A percentile compares a stretch with the other conserved stretches of the same genome.
phyloP scores from a whole-genome alignment of 2,797 vertebrate species.

The Echiichthys vipera region DNA sequence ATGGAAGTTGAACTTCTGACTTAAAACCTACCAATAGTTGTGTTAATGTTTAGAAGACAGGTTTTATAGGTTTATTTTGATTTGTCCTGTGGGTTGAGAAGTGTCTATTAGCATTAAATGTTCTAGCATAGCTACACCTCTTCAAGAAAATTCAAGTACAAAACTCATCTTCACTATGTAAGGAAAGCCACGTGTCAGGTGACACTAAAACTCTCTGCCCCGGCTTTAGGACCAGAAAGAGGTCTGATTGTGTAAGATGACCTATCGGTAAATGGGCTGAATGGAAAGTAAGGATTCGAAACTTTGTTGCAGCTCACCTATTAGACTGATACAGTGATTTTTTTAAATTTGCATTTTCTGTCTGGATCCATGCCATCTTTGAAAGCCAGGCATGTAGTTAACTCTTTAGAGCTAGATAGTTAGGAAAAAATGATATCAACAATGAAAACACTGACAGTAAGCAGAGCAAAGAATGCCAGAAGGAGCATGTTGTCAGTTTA shows the following conservation, averaged over 20 bases:
- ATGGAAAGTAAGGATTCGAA: constrained; percentile 6
- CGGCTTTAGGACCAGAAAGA: background rate
- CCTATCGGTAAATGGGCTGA: constrained; percentile 6
- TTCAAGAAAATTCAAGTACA: background rate
- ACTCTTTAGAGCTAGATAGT: background rate
- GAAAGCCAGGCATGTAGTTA: background rate
- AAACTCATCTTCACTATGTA: background rate
- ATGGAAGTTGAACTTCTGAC: background rate
- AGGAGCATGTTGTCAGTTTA: constrained; percentile 10
- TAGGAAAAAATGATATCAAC: background rate
- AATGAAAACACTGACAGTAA: background rate
- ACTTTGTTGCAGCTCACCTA: background rate
- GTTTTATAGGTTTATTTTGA: background rate
- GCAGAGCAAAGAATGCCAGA: background rate
- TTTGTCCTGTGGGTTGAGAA: background rate
- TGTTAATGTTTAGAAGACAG: background rate
- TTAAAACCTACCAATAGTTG: background rate
- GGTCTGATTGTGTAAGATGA: background rate
- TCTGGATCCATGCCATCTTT: background rate
- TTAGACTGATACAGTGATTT: background rate
- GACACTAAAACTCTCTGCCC: background rate
- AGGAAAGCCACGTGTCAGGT: background rate
- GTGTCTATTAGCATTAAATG: background rate
- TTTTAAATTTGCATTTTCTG: constrained; percentile 8
- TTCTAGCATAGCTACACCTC: background rate